These are phyloP conservation scores for Drosophila ironensis DNA, from an alignment of 1,140 invertebrate genomes.

Conservation along the genomic window DNA sequence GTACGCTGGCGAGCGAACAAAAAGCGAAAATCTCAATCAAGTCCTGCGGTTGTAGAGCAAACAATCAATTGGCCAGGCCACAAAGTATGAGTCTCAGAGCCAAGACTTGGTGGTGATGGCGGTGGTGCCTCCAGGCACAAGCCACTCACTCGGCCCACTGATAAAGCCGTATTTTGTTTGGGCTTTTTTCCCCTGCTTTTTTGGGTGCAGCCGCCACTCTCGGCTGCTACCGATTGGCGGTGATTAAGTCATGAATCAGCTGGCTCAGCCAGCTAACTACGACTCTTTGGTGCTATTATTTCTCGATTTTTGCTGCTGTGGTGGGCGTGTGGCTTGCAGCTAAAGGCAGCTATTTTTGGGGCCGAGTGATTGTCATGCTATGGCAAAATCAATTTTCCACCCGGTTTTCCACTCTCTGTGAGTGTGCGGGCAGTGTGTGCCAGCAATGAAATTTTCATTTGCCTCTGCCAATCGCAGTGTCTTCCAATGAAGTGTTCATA, in stretches of 20 bases:
- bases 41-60: constrained; percentile 73
- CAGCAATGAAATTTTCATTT: neutral
- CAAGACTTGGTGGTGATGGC: constrained; percentile 40
- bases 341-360: constrained; percentile 20
- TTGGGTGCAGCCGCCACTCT: constrained; percentile 64
- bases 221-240: constrained; percentile 65
- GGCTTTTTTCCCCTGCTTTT: constrained; percentile 5
- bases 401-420: constrained; percentile 33
- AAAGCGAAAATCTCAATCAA: constrained; percentile 50
- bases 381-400: constrained; percentile 72
- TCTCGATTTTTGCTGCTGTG: constrained; percentile 32
- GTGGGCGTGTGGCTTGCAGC: constrained; percentile 71
- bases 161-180: constrained; percentile 54
- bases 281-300: constrained; percentile 42
- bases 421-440: too few relatives aligned
- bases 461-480: too few relatives aligned
- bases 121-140: constrained; percentile 53
- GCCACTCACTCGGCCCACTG: constrained; percentile 67
- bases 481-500: constrained; percentile 22
- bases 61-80: constrained; percentile 66
- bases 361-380: constrained; percentile 71
- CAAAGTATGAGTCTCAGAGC: constrained; percentile 26
- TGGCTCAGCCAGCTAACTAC: constrained; percentile 55
- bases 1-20: constrained; percentile 2
- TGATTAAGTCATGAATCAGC: constrained; percentile 79